These are phyloP conservation scores for Microcebus griseorufus DNA, from an alignment of 2,113 vertebrate species.

Conservation along the genomic window DNA sequence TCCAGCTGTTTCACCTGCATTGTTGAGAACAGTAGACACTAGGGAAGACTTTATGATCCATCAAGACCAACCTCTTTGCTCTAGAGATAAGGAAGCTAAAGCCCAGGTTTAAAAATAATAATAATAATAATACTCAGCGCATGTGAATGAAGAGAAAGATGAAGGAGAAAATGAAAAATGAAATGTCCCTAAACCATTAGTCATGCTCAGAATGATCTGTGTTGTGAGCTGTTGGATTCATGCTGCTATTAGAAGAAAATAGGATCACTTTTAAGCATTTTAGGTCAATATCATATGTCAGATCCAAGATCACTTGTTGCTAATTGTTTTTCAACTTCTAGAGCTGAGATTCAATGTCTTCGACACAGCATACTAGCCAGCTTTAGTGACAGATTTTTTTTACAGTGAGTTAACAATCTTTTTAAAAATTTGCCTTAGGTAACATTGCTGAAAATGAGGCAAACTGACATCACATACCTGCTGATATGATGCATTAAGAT, in stretches of 20 bases:
- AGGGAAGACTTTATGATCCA: background rate
- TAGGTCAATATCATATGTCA: background rate
- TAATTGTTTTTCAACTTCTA: conserved; percentile 12
- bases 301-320: background rate
- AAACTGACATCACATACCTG: background rate
- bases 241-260: background rate
- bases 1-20: background rate
- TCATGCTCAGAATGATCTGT: background rate
- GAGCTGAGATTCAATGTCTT: background rate
- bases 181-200: background rate
- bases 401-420: background rate
- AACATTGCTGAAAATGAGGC: background rate
- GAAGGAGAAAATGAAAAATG: background rate
- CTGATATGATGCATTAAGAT: background rate
- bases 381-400: background rate
- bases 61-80: background rate
- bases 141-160: background rate
- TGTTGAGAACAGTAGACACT: background rate
- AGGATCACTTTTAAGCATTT: background rate
- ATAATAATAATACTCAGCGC: background rate
- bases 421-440: background rate
- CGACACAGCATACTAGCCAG: background rate
- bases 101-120: background rate
- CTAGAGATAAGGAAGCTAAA: background rate
- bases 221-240: background rate